Conservation (phyloP, 1,140 invertebrate species). For the Brachionus calyciflorus region DNA sequence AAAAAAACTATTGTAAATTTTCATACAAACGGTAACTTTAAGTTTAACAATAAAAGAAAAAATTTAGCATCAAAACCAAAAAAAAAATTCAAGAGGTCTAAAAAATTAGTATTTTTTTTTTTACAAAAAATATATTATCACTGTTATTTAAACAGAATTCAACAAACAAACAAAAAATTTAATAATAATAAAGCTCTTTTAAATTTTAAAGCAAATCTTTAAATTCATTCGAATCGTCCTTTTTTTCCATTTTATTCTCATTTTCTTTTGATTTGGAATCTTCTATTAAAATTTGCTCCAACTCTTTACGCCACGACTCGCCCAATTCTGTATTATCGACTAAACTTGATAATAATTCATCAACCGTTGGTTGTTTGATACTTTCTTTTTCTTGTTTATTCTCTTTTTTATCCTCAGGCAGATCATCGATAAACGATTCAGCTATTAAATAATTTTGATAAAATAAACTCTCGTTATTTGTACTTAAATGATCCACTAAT, state of each 20-base stretch:
- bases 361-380: not conserved
- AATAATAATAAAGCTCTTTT: too few species aligned
- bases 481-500: too few species aligned
- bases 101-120: too few species aligned
- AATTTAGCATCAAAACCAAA: not conserved
- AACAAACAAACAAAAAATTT: too few species aligned
- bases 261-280: not conserved
- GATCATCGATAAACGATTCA: conserved; percentile 40
- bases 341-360: not conserved
- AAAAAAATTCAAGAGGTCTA: too few species aligned
- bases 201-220: conserved; percentile 41
- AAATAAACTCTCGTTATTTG: not conserved
- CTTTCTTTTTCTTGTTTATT: not conserved
- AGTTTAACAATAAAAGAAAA: conserved; percentile 15
- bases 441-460: conserved; percentile 16
- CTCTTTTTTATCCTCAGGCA: not conserved
- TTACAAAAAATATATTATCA: conserved; percentile 9
- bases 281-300: conserved; percentile 36
- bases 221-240: not conserved
- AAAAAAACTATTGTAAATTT: not conserved
- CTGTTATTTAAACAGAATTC: too few species aligned
- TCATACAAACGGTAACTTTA: conserved; percentile 31
- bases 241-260: not conserved
- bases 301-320: conserved; percentile 11
- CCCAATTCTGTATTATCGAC: conserved; percentile 18